Conservation (phyloP, 2,888 invertebrate species). For the Anaspis maculata region DNA sequence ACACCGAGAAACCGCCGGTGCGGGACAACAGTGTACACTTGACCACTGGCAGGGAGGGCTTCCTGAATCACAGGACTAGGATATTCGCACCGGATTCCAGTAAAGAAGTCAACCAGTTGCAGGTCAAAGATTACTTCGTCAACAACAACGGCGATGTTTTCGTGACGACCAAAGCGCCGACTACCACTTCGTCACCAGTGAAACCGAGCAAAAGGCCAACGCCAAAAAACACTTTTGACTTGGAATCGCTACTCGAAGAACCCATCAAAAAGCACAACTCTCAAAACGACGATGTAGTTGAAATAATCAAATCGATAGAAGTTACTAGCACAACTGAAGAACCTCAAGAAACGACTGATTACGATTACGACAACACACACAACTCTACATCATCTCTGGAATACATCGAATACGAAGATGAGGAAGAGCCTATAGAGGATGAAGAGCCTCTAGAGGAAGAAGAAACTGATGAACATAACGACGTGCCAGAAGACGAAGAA, state of each 20-base stretch:
- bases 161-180: slow-evolving; percentile 25
- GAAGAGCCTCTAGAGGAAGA: slow-evolving; percentile 6
- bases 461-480: slow-evolving; percentile 1
- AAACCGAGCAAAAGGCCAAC: slow-evolving; percentile 23
- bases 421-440: slow-evolving; percentile 1
- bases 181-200: slow-evolving; percentile 26
- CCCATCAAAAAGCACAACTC: slow-evolving; percentile 42
- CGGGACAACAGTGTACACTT: slow-evolving; percentile 16
- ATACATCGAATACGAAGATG: slow-evolving; percentile 28
- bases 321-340: slow-evolving; percentile 8
- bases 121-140: slow-evolving; percentile 34
- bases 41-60: slow-evolving; percentile 17
- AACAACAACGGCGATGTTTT: slow-evolving; percentile 36
- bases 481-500: slow-evolving; percentile 2
- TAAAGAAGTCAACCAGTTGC: slow-evolving; percentile 22
- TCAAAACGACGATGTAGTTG: slow-evolving; percentile 44
- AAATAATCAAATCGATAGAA: slow-evolving; percentile 45
- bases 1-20: slow-evolving; percentile 19
- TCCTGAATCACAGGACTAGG: slow-evolving; percentile 33
- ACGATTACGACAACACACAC: slow-evolving; percentile 16
- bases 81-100: slow-evolving; percentile 32
- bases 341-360: slow-evolving; percentile 12
- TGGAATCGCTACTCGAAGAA: slow-evolving; percentile 52
- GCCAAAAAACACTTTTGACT: slow-evolving; percentile 38
- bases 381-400: slow-evolving; percentile 2